Base-by-base conservation (phyloP, 2,113 vertebrate genomes). In the Columba livia region DNA sequence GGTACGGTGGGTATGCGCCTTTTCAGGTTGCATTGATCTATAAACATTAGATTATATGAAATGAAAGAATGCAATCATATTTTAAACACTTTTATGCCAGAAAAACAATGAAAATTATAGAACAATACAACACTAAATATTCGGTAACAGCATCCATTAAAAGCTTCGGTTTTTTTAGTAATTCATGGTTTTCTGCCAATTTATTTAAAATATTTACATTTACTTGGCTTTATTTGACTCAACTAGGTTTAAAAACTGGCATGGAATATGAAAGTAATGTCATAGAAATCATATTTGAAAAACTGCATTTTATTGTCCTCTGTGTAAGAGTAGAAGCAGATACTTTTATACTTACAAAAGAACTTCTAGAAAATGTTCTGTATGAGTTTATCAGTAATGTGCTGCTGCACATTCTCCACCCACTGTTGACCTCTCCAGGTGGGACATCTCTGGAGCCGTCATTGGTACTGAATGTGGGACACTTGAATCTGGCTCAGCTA, bases 401-500 rank as follows among this genome's bases (percentile, higher is more conserved):
- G n/a, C 38, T 40, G 5, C 50, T 96, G 21, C 40, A 62, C 11
- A 31, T 82, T 92, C 70, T 94, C 61, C 11, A 5, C 20, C 23
- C 28, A 23, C 75, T 96, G 15, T 20, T 79, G 74, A 85, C 79
- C 62, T 91, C 79, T 94, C 44, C 91, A 89, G 99, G 86, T 99
- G 99, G 99, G 99, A 99, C 70, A 96, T 99, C 75, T 96, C 98
- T 36, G 99, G 99, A 74, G 99, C 99, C 1, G 94, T 98, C 80
- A 96, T 98, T 85, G 98, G 99, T 61, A 98, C 98, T 6, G 98
- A 99, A 89, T 99, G 99, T 97, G 99, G 99, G 84, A 98, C 99
- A 31, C 94, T 99, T 84, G 99, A 99, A 94, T 99, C 99, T 2
- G 99, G 99, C 31, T 98, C 98, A 54, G 98, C 99, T 4, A 67